These are phyloP conservation scores for Eupsilia transversa DNA, from an alignment of 2,888 invertebrate genomes.

Conservation along the genomic window DNA sequence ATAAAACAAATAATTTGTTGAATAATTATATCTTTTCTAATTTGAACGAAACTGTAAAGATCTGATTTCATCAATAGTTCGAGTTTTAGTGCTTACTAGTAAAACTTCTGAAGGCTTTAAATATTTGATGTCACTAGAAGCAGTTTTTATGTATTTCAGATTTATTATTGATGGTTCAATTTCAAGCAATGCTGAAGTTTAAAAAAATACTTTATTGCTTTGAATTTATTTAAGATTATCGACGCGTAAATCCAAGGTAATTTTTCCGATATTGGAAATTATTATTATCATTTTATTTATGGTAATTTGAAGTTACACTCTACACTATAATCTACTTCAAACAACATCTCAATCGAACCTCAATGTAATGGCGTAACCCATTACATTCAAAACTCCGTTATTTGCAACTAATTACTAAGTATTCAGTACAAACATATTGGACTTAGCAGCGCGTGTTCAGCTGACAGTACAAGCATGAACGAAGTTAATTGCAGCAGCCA, in stretches of 20 bases:
- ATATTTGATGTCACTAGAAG: conserved; percentile 25
- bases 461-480: conserved; percentile 64
- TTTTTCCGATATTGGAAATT: not conserved
- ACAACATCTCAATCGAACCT: not conserved
- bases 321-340: not conserved
- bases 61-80: conserved; percentile 4
- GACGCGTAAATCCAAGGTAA: not conserved
- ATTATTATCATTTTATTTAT: too few species aligned
- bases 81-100: conserved; percentile 6
- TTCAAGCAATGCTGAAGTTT: not conserved
- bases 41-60: conserved; percentile 29
- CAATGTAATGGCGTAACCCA: too few species aligned
- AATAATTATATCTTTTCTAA: too few species aligned
- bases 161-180: conserved; percentile 7
- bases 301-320: not conserved
- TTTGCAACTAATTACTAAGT: conserved; percentile 60
- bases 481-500: conserved; percentile 71
- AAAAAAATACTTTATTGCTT: too few species aligned
- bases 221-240: not conserved
- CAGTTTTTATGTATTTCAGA: conserved; percentile 1
- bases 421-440: conserved; percentile 52
- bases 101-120: conserved; percentile 3
- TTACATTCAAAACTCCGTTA: conserved; percentile 30
- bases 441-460: conserved; percentile 53
- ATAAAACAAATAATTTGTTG: too few species aligned